Evolutionary conservation across 1,140 invertebrate species (phyloP).

Genomic region (Tribolium castaneum): DNA sequence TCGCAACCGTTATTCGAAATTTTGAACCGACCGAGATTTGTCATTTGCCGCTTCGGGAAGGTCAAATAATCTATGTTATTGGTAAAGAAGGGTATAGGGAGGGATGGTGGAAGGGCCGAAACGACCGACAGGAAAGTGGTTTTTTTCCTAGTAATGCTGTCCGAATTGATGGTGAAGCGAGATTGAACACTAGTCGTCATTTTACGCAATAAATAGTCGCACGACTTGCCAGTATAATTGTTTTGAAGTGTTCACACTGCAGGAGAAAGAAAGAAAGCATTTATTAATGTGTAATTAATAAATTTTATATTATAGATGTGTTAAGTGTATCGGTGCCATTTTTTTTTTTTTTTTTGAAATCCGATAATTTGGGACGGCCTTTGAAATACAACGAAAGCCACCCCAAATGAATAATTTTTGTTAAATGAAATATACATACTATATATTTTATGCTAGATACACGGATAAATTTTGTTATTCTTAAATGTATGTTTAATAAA

Average conservation of each 20-base stretch:
- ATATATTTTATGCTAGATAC: constrained; percentile 27
- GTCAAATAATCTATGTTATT: constrained; percentile 73
- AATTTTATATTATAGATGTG: constrained; percentile 19
- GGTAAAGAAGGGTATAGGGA: constrained; percentile 59
- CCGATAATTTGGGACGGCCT: background rate
- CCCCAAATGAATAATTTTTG: background rate
- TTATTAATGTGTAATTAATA: background rate
- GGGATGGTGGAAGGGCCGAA: constrained; percentile 59
- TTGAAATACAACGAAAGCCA: background rate
- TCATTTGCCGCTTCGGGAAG: constrained; percentile 81
- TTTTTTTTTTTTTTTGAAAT: no score
- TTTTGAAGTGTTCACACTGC: constrained; percentile 2
- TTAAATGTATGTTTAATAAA: constrained; percentile 29
- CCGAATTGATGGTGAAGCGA: background rate
- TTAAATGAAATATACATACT: background rate
- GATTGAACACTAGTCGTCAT: constrained; percentile 19
- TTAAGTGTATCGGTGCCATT: constrained; percentile 21
- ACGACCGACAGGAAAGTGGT: constrained; percentile 44
- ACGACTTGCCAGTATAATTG: constrained; percentile 12
- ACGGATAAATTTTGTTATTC: constrained; percentile 15
- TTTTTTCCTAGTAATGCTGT: background rate
- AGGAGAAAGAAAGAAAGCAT: background rate
- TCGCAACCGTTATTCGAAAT: constrained; percentile 81
- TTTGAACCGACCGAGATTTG: constrained; percentile 79
- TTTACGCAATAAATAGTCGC: background rate